Evolutionary conservation across 2,888 invertebrate species (phyloP), one percentile per base, ranked within the genome.

Genomic region (Lasius fuliginosus): DNA sequence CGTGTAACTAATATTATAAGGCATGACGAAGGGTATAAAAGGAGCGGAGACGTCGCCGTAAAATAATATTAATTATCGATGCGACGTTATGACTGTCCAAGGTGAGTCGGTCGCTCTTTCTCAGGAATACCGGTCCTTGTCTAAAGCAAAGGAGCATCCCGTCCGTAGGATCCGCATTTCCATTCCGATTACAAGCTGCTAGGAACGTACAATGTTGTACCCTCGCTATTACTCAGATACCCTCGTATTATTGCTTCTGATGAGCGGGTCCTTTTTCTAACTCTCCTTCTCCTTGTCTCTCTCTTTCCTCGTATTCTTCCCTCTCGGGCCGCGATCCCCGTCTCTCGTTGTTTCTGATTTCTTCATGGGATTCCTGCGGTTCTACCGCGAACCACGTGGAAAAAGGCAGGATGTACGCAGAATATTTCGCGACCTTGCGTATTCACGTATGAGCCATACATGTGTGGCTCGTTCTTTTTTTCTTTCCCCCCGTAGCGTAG

Each of bases 311-410:
- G 42, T 73, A 58, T 56, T 8, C 30, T 23, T 56, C 65, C 23
- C 67, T 69, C 56, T 33, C 30, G 27, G 36, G 15, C 9, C 60
- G 27, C n/a, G 40, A 56, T 71, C 85, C 42, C 15, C 83, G 30
- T 73, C 46, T 49, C 23, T 60, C 69, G 75, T 65, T 53, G 79
- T 86, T 83, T 87, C 71, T 75, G 82, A 89, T 82, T 88, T 89
- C 86, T 85, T 85, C 86, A 77, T 58, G 86, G 84, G 86, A 90
- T 90, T 90, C 90, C 90, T 90, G 90, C 82, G 90, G 89, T 90
- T 90, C 85, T 81, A 87, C 76, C 85, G 83, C 67, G 87, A 89
- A 86, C 90, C 89, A 82, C 87, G 79, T 36, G 83, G 85, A 86
- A 89, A 89, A 89, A 82, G 85, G 46, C 62, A 73, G 79, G 79